phyloP scores from a whole-genome alignment of 2,888 invertebrate genomes.

The Pristionchus arcanus region DNA sequence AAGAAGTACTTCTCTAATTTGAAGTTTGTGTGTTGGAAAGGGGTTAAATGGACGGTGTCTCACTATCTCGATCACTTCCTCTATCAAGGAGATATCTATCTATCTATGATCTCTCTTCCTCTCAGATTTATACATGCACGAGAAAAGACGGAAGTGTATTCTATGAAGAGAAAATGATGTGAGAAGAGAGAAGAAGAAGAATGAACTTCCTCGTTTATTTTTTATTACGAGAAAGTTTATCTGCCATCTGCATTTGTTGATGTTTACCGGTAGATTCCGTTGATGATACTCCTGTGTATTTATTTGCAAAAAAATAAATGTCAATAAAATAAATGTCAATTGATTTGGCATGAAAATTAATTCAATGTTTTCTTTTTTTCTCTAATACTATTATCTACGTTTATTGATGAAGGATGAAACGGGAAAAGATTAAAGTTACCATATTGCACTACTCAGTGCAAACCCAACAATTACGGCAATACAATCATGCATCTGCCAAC shows the following conservation, averaged over 20 bases:
- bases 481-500: too few relatives aligned
- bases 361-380: not conserved
- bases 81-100: not conserved
- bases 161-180: constrained; percentile 52
- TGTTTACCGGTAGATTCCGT: not conserved
- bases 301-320: too few relatives aligned
- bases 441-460: too few relatives aligned
- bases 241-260: not conserved
- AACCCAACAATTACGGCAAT: too few relatives aligned
- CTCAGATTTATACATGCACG: constrained; percentile 44
- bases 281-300: not conserved
- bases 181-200: not conserved
- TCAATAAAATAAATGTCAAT: not conserved
- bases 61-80: not conserved
- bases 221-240: not conserved
- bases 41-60: not conserved
- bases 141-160: constrained; percentile 52
- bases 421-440: too few relatives aligned
- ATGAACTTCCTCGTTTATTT: constrained; percentile 7
- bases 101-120: not conserved
- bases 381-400: not conserved
- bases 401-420: not conserved
- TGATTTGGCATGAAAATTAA: not conserved
- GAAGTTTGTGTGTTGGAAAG: constrained; percentile 8
- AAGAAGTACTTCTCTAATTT: not conserved